These are phyloP conservation scores for Hydractinia echinata DNA, from an alignment of 30 jellyfish, hydroid and myxozoan genomes.

Conservation along the genomic window DNA sequence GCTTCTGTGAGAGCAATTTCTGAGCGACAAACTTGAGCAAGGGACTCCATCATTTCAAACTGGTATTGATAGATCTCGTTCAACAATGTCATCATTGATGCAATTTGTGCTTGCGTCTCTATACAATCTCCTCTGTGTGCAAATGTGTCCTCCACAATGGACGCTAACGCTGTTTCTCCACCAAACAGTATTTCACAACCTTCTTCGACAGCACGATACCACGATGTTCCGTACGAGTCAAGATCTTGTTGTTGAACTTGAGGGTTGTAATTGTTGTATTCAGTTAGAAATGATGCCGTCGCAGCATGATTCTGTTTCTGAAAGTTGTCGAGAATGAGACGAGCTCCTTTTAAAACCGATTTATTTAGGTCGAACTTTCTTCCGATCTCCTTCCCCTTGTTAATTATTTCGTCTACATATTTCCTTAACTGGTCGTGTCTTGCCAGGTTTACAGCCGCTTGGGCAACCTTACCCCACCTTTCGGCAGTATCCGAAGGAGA, in stretches of 20 bases:
- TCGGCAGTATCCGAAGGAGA: conserved; percentile 27
- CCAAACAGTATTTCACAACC: conserved; percentile 41
- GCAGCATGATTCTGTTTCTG: not conserved
- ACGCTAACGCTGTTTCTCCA: conserved; percentile 44
- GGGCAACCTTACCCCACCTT: conserved; percentile 12
- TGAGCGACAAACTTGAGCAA: conserved; percentile 37
- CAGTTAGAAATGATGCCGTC: not conserved
- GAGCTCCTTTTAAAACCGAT: conserved; percentile 17
- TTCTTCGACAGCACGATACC: conserved; percentile 41
- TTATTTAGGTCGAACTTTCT: conserved; percentile 16
- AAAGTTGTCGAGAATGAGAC: not conserved
- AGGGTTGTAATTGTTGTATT: conserved; percentile 41
- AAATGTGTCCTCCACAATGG: conserved; percentile 9
- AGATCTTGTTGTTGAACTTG: conserved; percentile 44
- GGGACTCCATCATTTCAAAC: conserved; percentile 60
- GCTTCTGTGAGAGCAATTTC: not conserved
- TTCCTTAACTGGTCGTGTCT: conserved; percentile 1
- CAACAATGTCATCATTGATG: conserved; percentile 24
- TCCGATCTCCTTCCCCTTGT: conserved; percentile 22
- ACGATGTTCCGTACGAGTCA: conserved; percentile 20
- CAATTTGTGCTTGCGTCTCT: conserved; percentile 29
- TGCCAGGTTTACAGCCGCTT: conserved; percentile 19
- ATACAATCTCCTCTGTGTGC: conserved; percentile 32
- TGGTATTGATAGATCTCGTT: conserved; percentile 44
- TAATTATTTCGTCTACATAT: not conserved